Percentiles rank a stretch among this genome's conserved stretches.
Conservation (phyloP, 2,888 invertebrate genomes). For the Drosophila meridionalis region DNA sequence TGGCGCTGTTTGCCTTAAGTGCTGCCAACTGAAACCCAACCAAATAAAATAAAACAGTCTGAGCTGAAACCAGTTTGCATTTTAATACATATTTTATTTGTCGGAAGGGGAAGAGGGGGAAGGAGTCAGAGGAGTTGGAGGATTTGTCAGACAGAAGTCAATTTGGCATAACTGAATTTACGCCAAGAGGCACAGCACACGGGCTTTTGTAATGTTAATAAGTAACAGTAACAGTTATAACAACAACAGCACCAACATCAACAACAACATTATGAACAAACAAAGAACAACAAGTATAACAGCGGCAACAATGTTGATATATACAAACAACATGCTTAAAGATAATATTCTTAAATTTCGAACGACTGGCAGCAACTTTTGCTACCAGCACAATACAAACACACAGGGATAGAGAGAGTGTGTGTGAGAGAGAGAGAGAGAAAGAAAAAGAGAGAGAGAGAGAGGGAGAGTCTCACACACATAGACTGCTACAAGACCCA, state of each 20-base stretch:
- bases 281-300: slow-evolving; percentile 23
- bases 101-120: no score
- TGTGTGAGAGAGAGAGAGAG: neutral
- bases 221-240: slow-evolving; percentile 46
- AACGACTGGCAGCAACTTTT: slow-evolving; percentile 43
- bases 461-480: slow-evolving; percentile 1
- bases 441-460: neutral
- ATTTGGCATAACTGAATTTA: slow-evolving; percentile 73
- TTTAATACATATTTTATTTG: slow-evolving; percentile 58
- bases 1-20: slow-evolving; percentile 55
- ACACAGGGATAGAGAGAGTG: neutral
- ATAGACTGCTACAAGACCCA: slow-evolving; percentile 15
- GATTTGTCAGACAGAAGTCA: slow-evolving; percentile 58
- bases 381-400: slow-evolving; percentile 44
- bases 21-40: slow-evolving; percentile 50
- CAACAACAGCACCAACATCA: slow-evolving; percentile 37
- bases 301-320: slow-evolving; percentile 29
- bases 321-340: slow-evolving; percentile 59
- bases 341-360: slow-evolving; percentile 73
- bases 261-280: slow-evolving; percentile 17
- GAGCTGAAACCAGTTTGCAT: slow-evolving; percentile 53
- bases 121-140: neutral
- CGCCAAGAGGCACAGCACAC: slow-evolving; percentile 64
- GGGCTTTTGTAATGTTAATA: slow-evolving; percentile 77
- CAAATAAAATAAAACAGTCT: slow-evolving; percentile 48